Evolutionary conservation across 1,140 invertebrate species (phyloP), one percentile per base, ranked within the genome.

Genomic region (Pentalonia nigronervosa): DNA sequence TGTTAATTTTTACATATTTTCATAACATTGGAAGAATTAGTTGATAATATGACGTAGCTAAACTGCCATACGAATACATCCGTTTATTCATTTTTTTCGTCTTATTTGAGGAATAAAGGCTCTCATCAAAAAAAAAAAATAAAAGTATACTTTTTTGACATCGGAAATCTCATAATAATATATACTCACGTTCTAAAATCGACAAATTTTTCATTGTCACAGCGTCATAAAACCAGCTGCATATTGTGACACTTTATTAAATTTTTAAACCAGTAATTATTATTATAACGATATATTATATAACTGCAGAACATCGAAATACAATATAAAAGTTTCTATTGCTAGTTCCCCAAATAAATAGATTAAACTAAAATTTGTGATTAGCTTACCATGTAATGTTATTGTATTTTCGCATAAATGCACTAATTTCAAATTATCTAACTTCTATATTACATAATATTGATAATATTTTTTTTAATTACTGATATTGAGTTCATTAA

Each of bases 391-490:
- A 76, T 41, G 4, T 76, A 76, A 4, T 76, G 30, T n/a, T 76
- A 76, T 67, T 76, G 60, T 76, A 76, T 76, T 76, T 76, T 76
- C n/a, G n/a, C n/a, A 76, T 76, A 76, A 76, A n/a, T 76, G 14
- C 60, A n/a, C 30, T 76, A n/a, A 17, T 76, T 76, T 76, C 14
- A 76, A 76, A 76, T n/a, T 76, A 76, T 34, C 30, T 53, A 53
- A 53, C 50, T 76, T 76, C n/a, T 17, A 76, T 17, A 76, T n/a
- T 76, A 14, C 60, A 76, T 76, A 76, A 76, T 76, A 76, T 76
- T 76, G 60, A 76, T 76, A 76, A 76, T 76, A 67, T 20, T 76
- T 76, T 50, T 76, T 50, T 76, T 76, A n/a, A 76, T 76, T 76
- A 76, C 7, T 76, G 30, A n/a, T 76, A 20, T n/a, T 76, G 60